Evolutionary conservation across 2,113 vertebrate genomes (phyloP).

Genomic region (Falco punctatus): DNA sequence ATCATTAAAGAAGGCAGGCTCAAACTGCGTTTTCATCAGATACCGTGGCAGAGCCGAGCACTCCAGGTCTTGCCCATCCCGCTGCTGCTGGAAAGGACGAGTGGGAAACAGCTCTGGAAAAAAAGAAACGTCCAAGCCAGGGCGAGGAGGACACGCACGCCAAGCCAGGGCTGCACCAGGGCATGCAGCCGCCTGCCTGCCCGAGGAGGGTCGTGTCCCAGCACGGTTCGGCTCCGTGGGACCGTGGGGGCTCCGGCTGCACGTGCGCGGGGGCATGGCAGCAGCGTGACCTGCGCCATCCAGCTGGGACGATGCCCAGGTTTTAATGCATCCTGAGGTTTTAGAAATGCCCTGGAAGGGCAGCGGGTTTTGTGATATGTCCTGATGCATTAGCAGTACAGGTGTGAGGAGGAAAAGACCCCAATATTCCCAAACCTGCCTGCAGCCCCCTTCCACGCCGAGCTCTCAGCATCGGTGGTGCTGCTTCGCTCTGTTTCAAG

Average conservation of each 20-base stretch:
- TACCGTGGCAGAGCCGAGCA: neutral
- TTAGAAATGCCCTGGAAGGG: neutral
- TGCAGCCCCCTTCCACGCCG: fast-evolving
- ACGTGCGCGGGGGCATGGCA: fast-evolving
- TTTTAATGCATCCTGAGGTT: neutral
- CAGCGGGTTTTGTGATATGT: neutral
- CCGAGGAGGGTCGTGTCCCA: neutral
- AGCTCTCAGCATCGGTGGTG: fast-evolving
- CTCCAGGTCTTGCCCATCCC: slow-evolving; percentile 3
- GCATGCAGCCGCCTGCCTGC: neutral
- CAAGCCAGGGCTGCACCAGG: neutral
- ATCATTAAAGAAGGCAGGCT: slow-evolving; percentile 71
- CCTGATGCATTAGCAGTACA: neutral
- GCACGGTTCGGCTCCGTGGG: neutral
- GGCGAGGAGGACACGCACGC: neutral
- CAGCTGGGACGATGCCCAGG: neutral
- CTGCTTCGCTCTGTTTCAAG: neutral
- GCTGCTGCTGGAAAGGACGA: neutral
- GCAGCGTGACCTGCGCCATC: neutral
- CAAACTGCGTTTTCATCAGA: slow-evolving; percentile 60
- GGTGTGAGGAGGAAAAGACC: neutral
- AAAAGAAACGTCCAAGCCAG: neutral
- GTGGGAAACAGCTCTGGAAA: neutral
- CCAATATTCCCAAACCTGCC: neutral
- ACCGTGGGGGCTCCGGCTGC: neutral